A percentile compares a stretch with the other conserved stretches of the same genome.
phyloP scores from a whole-genome alignment of 2,888 invertebrate genomes.

The Drosophila borborema region DNA sequence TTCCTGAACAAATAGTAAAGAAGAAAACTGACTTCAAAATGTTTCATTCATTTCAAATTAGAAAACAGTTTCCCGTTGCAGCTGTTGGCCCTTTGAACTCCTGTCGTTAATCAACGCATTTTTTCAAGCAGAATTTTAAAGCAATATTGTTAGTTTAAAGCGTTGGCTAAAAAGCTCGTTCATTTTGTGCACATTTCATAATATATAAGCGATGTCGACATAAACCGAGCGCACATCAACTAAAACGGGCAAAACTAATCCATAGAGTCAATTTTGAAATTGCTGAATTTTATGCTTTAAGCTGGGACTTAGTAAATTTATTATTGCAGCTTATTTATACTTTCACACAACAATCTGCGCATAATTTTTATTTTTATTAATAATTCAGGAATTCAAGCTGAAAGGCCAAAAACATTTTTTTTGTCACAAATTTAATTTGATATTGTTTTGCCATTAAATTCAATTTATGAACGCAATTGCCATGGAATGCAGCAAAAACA shows the following conservation, averaged over 20 bases:
- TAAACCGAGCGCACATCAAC: not conserved
- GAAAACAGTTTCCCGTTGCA: conserved; percentile 9
- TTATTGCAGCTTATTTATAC: not conserved
- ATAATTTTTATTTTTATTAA: not conserved
- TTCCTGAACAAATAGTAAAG: not conserved
- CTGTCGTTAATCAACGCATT: conserved; percentile 37
- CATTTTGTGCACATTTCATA: not conserved
- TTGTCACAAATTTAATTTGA: not conserved
- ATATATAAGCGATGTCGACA: not conserved
- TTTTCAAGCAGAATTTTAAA: conserved; percentile 33
- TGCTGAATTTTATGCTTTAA: not conserved
- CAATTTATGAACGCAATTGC: conserved; percentile 18
- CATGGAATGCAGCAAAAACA: not conserved
- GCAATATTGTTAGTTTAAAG: conserved; percentile 19
- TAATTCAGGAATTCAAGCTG: not conserved
- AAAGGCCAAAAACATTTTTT: not conserved
- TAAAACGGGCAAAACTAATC: not conserved
- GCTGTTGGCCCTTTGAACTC: not conserved
- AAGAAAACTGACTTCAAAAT: not conserved
- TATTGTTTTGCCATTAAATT: conserved; percentile 5
- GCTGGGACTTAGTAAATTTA: not conserved
- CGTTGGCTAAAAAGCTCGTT: not conserved
- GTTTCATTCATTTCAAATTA: not conserved
- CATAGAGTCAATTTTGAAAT: not conserved
- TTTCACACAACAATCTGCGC: not conserved